phyloP scores from a whole-genome alignment of 2,113 vertebrate species.

The Coptodon bakossiorum region DNA sequence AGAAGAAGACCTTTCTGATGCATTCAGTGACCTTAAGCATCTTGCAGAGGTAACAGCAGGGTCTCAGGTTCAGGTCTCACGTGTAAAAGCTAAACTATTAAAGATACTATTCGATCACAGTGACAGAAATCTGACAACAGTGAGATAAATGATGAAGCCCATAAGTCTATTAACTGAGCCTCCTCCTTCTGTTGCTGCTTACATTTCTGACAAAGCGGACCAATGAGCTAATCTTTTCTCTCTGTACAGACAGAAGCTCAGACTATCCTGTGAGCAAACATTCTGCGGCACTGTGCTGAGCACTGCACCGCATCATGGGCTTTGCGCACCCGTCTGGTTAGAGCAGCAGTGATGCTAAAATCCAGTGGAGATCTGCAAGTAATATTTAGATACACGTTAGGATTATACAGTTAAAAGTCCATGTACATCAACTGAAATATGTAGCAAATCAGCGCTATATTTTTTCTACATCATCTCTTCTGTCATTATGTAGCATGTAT shows the following conservation, averaged over 20 bases:
- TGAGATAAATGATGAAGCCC: neutral
- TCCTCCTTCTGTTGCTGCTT: neutral
- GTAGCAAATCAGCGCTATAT: neutral
- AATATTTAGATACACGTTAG: neutral
- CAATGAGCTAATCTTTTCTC: neutral
- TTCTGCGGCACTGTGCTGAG: neutral
- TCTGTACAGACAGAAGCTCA: neutral
- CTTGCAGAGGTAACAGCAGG: neutral
- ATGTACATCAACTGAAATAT: neutral
- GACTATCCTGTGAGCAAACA: neutral
- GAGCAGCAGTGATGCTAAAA: neutral
- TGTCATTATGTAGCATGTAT: neutral
- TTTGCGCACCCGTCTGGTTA: neutral
- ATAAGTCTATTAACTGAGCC: neutral
- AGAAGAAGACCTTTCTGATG: neutral
- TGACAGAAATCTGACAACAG: neutral
- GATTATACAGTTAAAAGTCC: neutral
- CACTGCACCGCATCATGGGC: neutral
- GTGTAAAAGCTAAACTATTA: neutral
- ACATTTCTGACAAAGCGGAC: neutral
- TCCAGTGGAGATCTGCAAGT: neutral
- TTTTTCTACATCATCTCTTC: neutral
- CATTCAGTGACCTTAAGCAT: neutral
- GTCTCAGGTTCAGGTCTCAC: neutral
- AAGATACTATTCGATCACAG: neutral